Evolutionary conservation across 2,113 vertebrate species (phyloP).

Genomic region (Otis tarda): DNA sequence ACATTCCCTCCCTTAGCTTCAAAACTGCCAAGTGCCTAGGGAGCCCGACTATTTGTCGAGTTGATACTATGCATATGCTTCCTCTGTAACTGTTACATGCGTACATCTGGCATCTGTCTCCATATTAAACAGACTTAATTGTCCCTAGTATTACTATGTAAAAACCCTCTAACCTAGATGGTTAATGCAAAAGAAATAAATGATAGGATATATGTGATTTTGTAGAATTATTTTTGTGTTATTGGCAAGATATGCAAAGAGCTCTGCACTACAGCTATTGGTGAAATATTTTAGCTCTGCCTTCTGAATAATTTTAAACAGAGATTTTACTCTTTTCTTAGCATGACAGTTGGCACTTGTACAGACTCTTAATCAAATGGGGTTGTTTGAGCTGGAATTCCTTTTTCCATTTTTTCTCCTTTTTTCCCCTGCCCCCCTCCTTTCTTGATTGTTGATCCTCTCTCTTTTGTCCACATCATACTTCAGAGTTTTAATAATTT

Average conservation of each 20-base stretch:
- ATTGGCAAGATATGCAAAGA: neutral
- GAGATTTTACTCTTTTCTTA: neutral
- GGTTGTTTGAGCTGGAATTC: constrained; percentile 27
- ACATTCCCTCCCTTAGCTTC: constrained; percentile 69
- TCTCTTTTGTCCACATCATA: constrained; percentile 3
- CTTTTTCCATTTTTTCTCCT: constrained; percentile 10
- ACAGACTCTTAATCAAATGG: constrained; percentile 23
- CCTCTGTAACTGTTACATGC: constrained; percentile 48
- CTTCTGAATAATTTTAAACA: constrained; percentile 42
- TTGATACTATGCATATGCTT: constrained; percentile 64
- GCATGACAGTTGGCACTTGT: neutral
- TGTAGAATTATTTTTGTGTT: neutral
- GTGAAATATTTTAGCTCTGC: constrained; percentile 37
- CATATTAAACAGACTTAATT: constrained; percentile 62
- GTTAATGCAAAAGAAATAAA: constrained; percentile 15
- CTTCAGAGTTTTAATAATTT: constrained; percentile 46
- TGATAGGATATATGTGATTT: neutral
- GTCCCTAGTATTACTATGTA: neutral
- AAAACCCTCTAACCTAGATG: constrained; percentile 22
- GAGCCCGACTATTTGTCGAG: constrained; percentile 62
- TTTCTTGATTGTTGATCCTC: constrained; percentile 13
- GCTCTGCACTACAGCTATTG: neutral
- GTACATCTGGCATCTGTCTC: constrained; percentile 55
- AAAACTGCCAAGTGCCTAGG: constrained; percentile 44
- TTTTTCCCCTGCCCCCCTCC: neutral